Base-by-base conservation (phyloP, 2,888 invertebrate species). In the Cheilosia urbana region DNA sequence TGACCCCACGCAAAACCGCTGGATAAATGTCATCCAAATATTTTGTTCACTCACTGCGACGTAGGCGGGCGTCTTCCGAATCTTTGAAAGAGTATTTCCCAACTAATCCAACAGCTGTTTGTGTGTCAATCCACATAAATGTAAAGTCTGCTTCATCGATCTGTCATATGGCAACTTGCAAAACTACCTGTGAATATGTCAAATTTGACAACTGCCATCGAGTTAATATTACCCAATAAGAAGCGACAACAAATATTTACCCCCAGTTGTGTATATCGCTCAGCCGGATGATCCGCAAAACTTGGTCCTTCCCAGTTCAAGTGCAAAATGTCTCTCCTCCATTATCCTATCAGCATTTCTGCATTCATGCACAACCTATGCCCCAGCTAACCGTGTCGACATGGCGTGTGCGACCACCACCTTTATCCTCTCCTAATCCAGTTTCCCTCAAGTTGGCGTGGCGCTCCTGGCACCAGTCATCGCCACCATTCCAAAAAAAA, bases 401-500 rank as follows among this genome's bases (percentile, higher is more conserved):
- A 53, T 62, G 63, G 42, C 37, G 45, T 71, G 68, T 66, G 68
- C 62, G 42, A 65, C 37, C 47, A 77, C 73, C 71, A 76, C 71
- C 71, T 76, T 71, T 81, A 71, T 85, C 81, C 85, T 76, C 71
- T 45, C 47, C 71, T 85, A 85, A 85, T 85, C 85, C 85, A 85
- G 76, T 85, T 85, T 81, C 37, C 65, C 72, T 72, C 63, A 84
- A 81, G 81, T 75, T 55, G 71, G 51, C 75, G 49, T 55, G 71
- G 51, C 75, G 49, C 80, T 66, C 37, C 75, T 60, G 75, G 71
- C 62, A 76, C 69, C 51, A 55, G 55, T 15, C 47, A 53, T 49
- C 40, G 71, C 40, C 34, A 60, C 15, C 57, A 57, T 49, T 69
- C 37, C 21, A 62, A 65, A 72, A 85, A n/a, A n/a, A n/a, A n/a